Percentiles rank a stretch among this genome's conserved stretches.
These are phyloP conservation scores for Onchidella celtica DNA, from an alignment of 2,888 invertebrate species.

Conservation along the genomic window DNA sequence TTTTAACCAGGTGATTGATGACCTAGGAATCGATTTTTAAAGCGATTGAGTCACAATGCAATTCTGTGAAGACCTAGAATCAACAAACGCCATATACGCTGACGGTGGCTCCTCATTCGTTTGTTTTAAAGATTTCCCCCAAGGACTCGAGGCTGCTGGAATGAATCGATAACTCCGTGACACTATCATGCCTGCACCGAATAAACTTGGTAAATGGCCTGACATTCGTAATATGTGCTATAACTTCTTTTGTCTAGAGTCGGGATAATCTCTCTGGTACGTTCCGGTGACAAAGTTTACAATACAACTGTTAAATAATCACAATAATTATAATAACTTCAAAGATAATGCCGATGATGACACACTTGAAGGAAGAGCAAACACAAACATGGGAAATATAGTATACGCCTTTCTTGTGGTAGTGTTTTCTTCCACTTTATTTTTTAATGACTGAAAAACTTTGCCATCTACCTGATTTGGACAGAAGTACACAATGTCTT, in stretches of 20 bases:
- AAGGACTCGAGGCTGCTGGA: constrained; percentile 7
- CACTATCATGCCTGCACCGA: constrained; percentile 7
- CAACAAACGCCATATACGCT: constrained; percentile 1
- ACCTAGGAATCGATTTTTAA: not conserved
- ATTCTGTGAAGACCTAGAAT: not conserved
- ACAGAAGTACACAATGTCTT: no score
- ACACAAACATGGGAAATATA: not conserved
- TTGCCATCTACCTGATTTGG: no score
- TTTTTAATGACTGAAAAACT: no score
- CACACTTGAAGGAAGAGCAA: constrained; percentile 4
- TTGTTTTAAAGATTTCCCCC: constrained; percentile 10
- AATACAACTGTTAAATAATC: no score
- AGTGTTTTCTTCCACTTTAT: no score
- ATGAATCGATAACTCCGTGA: constrained; percentile 31
- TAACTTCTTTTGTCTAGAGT: no score
- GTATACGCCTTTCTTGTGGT: no score
- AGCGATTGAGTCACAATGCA: not conserved
- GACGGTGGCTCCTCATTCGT: not conserved
- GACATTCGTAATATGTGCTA: not conserved
- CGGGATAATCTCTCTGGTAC: no score
- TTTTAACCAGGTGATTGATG: not conserved
- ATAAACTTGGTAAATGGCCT: constrained; percentile 23
- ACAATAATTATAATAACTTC: no score
- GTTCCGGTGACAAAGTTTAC: no score
- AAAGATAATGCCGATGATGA: no score